phyloP scores from a whole-genome alignment of 2,888 invertebrate genomes.

The Argyresthia albistria region DNA sequence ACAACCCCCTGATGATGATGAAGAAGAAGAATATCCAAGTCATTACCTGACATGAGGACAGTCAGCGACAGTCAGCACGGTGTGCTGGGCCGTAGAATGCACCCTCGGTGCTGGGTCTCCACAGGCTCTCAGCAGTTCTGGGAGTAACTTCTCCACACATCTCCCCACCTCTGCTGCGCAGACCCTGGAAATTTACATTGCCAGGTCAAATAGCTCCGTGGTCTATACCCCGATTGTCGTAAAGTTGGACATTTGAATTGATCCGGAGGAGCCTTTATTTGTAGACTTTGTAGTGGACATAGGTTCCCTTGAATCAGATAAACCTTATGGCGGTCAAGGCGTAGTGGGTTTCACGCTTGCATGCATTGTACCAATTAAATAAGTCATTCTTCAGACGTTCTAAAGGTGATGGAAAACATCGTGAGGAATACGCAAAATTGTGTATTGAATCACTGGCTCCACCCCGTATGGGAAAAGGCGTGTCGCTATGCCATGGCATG shows the following conservation, averaged over 20 bases:
- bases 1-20: not conserved
- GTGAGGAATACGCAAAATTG: no score
- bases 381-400: no score
- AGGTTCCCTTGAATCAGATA: no score
- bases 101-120: conserved; percentile 91
- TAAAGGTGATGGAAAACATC: no score
- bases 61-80: conserved; percentile 88
- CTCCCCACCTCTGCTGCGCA: conserved; percentile 86
- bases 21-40: not conserved
- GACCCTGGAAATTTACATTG: conserved; percentile 68
- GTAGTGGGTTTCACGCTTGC: no score
- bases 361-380: no score
- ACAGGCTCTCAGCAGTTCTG: conserved; percentile 87
- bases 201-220: no score
- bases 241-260: not conserved
- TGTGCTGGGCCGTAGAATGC: conserved; percentile 90
- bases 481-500: no score
- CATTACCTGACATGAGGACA: conserved; percentile 82
- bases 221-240: no score
- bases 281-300: not conserved
- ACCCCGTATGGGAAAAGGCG: no score
- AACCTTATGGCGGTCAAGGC: no score
- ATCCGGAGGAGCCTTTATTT: not conserved
- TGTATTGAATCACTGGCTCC: no score
- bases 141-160: conserved; percentile 86